Conservation (phyloP, 2,888 invertebrate species). For the Nemoura dubitans region DNA sequence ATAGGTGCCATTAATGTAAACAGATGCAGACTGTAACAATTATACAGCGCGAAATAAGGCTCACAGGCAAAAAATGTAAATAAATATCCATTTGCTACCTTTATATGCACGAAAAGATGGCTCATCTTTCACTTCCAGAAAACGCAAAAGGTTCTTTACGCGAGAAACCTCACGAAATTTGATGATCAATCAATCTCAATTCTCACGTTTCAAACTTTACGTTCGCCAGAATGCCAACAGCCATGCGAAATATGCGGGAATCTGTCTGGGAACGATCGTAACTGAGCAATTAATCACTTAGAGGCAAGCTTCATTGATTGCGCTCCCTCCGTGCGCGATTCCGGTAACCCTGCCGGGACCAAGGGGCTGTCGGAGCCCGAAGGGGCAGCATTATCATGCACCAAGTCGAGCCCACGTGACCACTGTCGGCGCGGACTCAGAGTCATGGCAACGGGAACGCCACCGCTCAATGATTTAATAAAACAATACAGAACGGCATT, state of each 20-base stretch:
- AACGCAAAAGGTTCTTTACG: not conserved
- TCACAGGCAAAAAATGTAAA: not conserved
- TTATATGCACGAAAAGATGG: too few relatives aligned
- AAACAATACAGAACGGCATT: not conserved
- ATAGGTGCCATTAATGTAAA: too few relatives aligned
- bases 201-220: not conserved
- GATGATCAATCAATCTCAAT: not conserved
- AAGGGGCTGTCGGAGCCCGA: not conserved
- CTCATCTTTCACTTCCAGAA: not conserved
- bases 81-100: not conserved
- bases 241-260: not conserved
- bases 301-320: not conserved
- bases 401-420: not conserved
- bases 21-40: too few relatives aligned
- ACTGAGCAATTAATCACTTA: not conserved
- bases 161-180: not conserved
- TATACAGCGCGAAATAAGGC: too few relatives aligned
- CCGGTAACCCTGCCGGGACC: not conserved
- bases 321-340: not conserved
- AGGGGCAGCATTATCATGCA: not conserved
- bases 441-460: not conserved
- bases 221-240: not conserved
- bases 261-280: not conserved
- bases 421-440: not conserved
- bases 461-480: not conserved